A percentile compares a stretch with the other conserved stretches of the same genome.
These are phyloP conservation scores for Orchesellides sinensis DNA, from an alignment of 2,888 invertebrate species.

Conservation along the genomic window DNA sequence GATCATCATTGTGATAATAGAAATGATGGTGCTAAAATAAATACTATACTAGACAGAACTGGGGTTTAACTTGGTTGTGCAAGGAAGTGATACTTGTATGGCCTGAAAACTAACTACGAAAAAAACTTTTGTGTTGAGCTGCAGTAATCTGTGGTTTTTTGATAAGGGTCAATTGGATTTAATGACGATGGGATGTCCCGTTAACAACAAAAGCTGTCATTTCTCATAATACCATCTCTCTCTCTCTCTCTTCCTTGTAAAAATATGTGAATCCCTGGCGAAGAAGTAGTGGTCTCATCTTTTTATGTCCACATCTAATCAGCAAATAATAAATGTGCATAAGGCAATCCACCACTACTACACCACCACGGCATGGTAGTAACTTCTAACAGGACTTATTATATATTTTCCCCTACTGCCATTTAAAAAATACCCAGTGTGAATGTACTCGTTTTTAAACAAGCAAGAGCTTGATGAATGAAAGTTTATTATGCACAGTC, in stretches of 20 bases:
- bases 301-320: not conserved
- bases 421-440: not conserved
- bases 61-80: not conserved
- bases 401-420: too few relatives aligned
- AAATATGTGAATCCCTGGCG: not conserved
- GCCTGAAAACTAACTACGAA: not conserved
- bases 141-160: not conserved
- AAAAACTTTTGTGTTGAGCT: not conserved
- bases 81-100: not conserved
- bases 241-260: slow-evolving; percentile 7
- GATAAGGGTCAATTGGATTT: slow-evolving; percentile 40
- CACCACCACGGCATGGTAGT: too few relatives aligned
- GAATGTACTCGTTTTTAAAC: not conserved
- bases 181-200: slow-evolving; percentile 44
- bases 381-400: too few relatives aligned
- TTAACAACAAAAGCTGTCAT: slow-evolving; percentile 40
- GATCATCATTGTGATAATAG: too few relatives aligned
- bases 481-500: not conserved
- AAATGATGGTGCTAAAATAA: too few relatives aligned
- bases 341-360: too few relatives aligned
- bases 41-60: too few relatives aligned
- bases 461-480: not conserved
- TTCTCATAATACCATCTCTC: slow-evolving; percentile 33
- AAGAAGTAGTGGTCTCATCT: not conserved
- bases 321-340: not conserved